Evolutionary conservation across 2,113 vertebrate genomes (phyloP).

Genomic region (Hemicordylus capensis): DNA sequence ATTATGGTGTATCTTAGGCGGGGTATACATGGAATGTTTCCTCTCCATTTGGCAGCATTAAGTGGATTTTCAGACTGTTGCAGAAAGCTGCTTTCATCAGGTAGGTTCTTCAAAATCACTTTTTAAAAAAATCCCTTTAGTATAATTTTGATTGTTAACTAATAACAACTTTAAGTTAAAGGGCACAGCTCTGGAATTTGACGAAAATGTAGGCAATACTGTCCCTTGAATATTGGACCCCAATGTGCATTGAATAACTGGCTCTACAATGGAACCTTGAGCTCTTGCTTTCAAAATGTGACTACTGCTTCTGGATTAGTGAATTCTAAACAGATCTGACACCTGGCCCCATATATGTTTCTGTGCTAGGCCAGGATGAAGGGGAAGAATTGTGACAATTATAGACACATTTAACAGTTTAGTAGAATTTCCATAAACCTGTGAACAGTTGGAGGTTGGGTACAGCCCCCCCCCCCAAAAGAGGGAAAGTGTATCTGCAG

Average conservation of each 20-base stretch:
- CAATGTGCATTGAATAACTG: not conserved
- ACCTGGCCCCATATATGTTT: not conserved
- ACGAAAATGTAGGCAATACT: not conserved
- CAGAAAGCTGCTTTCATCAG: constrained; percentile 95
- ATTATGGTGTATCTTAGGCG: constrained; percentile 83
- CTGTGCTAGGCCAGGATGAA: not conserved
- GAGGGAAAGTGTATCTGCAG: not conserved
- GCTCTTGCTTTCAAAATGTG: not conserved
- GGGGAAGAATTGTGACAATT: not conserved
- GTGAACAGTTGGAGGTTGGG: not conserved
- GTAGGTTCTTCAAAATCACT: constrained; percentile 70
- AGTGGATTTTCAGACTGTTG: constrained; percentile 99
- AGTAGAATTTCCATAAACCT: not conserved
- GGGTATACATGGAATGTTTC: constrained; percentile 98
- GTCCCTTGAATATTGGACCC: not conserved
- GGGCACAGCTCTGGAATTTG: not conserved
- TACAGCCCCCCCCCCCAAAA: no score
- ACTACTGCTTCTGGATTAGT: not conserved
- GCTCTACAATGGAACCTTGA: not conserved
- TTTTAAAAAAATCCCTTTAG: not conserved
- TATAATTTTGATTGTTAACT: not conserved
- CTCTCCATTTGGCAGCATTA: constrained; percentile 96
- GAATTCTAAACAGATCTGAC: not conserved
- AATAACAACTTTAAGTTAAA: not conserved
- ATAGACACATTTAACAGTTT: not conserved